Percentiles rank a stretch among this genome's conserved stretches.
phyloP scores from a whole-genome alignment of 2,113 vertebrate species.

The Triplophysa siluroides region DNA sequence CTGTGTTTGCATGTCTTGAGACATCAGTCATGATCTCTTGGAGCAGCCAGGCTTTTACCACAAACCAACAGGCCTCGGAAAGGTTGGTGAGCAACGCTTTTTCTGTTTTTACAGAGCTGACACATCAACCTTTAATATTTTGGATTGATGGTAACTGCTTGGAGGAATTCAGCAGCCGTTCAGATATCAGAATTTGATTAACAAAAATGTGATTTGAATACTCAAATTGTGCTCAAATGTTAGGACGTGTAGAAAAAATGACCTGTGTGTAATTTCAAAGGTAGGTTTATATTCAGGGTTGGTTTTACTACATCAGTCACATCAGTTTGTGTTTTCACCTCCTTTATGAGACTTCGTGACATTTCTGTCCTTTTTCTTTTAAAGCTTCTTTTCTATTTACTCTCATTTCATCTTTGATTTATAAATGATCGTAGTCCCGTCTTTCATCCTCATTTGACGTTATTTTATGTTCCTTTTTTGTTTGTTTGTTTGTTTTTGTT shows the following conservation, averaged over 20 bases:
- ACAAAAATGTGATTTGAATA: too few species aligned
- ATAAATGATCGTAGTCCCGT: conserved; percentile 59
- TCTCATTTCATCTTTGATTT: conserved; percentile 73
- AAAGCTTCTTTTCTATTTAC: conserved; percentile 56
- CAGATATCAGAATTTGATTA: too few species aligned
- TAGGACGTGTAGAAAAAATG: neutral
- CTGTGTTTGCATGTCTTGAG: conserved; percentile 67
- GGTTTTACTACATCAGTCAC: conserved; percentile 73
- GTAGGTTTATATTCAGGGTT: conserved; percentile 87
- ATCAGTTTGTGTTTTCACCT: conserved; percentile 73
- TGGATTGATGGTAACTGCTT: conserved; percentile 86
- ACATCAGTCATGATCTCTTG: conserved; percentile 75
- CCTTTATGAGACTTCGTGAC: conserved; percentile 73
- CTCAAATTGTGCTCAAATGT: too few species aligned
- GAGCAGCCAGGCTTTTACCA: conserved; percentile 83
- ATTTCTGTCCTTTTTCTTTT: conserved; percentile 57
- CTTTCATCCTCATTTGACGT: conserved; percentile 78
- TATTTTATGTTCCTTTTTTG: conserved; percentile 79
- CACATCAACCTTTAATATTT: conserved; percentile 83
- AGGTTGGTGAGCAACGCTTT: conserved; percentile 80
- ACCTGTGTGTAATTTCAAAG: conserved; percentile 64
- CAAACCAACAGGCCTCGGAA: conserved; percentile 85
- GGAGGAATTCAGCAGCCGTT: conserved; percentile 55
- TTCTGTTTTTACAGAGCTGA: conserved; percentile 68
- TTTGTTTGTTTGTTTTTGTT: conserved; percentile 80